A percentile compares a stretch with the other conserved stretches of the same genome.
phyloP scores from a whole-genome alignment of 2,797 vertebrate genomes.

The Amblyopsis hoosieri region DNA sequence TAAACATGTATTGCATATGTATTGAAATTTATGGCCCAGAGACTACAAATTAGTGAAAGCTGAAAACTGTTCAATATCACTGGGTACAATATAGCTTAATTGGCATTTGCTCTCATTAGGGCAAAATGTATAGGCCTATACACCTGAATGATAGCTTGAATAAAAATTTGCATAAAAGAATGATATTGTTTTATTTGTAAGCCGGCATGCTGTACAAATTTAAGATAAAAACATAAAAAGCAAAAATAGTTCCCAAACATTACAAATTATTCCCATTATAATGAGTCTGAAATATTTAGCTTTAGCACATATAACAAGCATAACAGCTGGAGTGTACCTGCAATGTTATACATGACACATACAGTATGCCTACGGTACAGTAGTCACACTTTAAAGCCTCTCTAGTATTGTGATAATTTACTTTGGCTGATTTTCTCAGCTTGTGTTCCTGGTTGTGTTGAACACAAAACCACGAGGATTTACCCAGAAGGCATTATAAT shows the following conservation, averaged over 20 bases:
- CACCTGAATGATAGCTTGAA: slow-evolving; percentile 32
- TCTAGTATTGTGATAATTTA: slow-evolving; percentile 5
- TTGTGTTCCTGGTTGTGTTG: slow-evolving; percentile 1
- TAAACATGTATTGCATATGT: too few relatives aligned
- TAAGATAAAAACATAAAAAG: slow-evolving; percentile 73
- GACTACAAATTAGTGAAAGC: too few relatives aligned
- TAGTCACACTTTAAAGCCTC: slow-evolving; percentile 12
- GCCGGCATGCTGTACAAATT: slow-evolving; percentile 82
- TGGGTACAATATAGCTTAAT: too few relatives aligned
- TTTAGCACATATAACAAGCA: slow-evolving; percentile 27
- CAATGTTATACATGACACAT: slow-evolving; percentile 14
- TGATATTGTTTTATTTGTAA: slow-evolving; percentile 68
- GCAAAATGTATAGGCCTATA: too few relatives aligned
- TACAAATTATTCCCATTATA: slow-evolving; percentile 59
- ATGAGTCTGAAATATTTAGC: slow-evolving; percentile 18
- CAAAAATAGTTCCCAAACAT: slow-evolving; percentile 57
- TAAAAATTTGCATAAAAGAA: slow-evolving; percentile 56
- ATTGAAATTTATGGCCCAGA: too few relatives aligned
- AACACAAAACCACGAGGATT: neutral
- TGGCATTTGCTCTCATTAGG: too few relatives aligned
- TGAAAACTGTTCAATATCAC: too few relatives aligned
- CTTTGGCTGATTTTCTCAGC: slow-evolving; percentile 9
- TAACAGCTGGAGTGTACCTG: slow-evolving; percentile 27
- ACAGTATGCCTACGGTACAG: neutral
- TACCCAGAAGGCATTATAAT: slow-evolving; percentile 27